A percentile compares a stretch with the other conserved stretches of the same genome.
Conservation (phyloP, 2,113 vertebrate species). For the Nesogale talazaci region DNA sequence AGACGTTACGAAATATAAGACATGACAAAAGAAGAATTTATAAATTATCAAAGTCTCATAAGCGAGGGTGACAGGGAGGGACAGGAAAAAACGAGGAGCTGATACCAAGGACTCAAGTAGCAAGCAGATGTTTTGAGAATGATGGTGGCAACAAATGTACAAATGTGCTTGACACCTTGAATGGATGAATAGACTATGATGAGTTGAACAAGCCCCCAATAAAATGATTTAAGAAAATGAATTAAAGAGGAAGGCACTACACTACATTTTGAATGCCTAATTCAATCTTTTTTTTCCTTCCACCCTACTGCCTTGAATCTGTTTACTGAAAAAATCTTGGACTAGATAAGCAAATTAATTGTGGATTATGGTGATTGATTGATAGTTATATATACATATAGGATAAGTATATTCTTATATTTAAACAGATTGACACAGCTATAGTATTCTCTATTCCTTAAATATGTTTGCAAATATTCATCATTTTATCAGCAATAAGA, state of each 20-base stretch:
- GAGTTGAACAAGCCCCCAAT: too few species aligned
- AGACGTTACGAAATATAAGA: too few species aligned
- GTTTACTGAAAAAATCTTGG: neutral
- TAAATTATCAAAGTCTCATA: too few species aligned
- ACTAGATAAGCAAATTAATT: neutral
- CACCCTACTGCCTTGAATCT: neutral
- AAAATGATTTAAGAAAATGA: too few species aligned
- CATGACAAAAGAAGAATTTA: too few species aligned
- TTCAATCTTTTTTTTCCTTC: neutral
- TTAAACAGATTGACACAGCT: neutral
- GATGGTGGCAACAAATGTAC: too few species aligned
- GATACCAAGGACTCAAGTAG: too few species aligned
- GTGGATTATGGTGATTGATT: neutral
- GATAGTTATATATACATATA: neutral
- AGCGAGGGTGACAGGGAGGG: too few species aligned
- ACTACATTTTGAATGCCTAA: neutral
- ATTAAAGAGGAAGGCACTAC: neutral
- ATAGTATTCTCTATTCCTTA: neutral
- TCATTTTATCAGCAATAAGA: neutral
- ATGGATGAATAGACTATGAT: too few species aligned
- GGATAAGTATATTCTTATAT: neutral
- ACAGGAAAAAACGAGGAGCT: too few species aligned
- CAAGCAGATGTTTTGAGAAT: too few species aligned
- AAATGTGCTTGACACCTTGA: too few species aligned
- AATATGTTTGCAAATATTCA: neutral